Evolutionary conservation across 2,113 vertebrate species (phyloP), one percentile per base, ranked within the genome.

Genomic region (Indicator maculatus): DNA sequence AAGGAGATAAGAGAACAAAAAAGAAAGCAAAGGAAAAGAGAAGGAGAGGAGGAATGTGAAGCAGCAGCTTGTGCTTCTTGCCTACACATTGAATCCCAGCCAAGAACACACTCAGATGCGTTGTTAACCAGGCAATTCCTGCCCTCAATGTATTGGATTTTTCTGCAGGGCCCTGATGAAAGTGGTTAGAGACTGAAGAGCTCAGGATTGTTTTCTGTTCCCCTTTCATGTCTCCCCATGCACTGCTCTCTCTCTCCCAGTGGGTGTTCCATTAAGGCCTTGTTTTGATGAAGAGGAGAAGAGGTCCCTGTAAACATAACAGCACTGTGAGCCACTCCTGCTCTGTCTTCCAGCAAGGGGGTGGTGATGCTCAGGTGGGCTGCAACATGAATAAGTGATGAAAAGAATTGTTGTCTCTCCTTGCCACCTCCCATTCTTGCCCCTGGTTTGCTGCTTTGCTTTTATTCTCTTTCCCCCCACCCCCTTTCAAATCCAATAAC

Each of bases 381-480:
- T 41, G 1, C 47, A 27, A 19, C 18, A 8, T 1, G n/a, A 66
- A 0, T n/a, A 18, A 45, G 53, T 15, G 23, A 6, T 11, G 52
- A 64, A 72, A 55, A 10, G 27, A 59, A 27, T 36, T 58, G 14
- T 50, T 66, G 47, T 44, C 52, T 76, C 47, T 24, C 18, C 20
- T 11, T 78, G 26, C 63, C 38, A 10, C 60, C 8, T 52, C 80
- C 76, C 26, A 2, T 67, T 81, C 33, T 6, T 56, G 41, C 38
- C 53, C 16, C 2, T 27, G 63, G 52, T 72, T 81, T 84, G 66
- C 45, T 82, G 18, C 3, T 87, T 87, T 72, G 70, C 66, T 67
- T 38, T 79, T 17, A 28, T 39, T 76, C 60, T 70, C 31, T 20
- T 60, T 63, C 59, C 31, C 38, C 8, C 47, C 47, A 19, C 45